phyloP scores from a whole-genome alignment of 2,113 vertebrate genomes.

The Mormyrus lacerda region DNA sequence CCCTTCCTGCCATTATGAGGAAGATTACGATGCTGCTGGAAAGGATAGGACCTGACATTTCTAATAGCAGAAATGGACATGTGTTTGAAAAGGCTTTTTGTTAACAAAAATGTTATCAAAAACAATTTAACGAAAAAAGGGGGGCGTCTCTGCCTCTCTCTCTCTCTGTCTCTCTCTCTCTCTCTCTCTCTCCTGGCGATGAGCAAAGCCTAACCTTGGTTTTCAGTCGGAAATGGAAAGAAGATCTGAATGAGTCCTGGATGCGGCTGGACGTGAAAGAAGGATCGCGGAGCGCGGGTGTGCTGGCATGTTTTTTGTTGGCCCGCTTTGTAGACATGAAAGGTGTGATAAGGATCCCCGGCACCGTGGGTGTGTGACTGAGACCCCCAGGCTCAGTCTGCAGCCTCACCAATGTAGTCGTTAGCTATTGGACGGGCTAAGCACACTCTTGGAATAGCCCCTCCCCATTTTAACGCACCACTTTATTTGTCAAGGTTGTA shows the following conservation, averaged over 20 bases:
- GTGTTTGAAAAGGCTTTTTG: conserved; percentile 16
- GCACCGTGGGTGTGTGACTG: neutral
- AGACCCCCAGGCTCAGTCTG: neutral
- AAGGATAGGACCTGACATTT: conserved; percentile 8
- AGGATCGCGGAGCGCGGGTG: neutral
- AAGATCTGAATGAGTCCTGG: neutral
- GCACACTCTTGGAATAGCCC: neutral
- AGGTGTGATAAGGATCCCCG: neutral
- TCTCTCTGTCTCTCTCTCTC: neutral
- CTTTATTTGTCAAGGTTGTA: neutral
- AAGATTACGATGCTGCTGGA: conserved; percentile 11
- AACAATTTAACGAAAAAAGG: neutral
- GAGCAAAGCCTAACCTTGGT: neutral
- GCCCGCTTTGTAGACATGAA: neutral
- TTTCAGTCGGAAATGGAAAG: neutral
- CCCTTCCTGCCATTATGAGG: conserved; percentile 1
- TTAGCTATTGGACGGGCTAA: neutral
- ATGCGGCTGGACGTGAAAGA: neutral
- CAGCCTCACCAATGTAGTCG: neutral
- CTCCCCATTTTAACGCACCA: neutral
- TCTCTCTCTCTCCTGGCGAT: neutral
- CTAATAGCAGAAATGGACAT: conserved; percentile 1
- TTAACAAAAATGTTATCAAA: conserved; percentile 17
- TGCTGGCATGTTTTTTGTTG: neutral
- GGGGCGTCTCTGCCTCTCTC: neutral